phyloP scores from a whole-genome alignment of 2,797 vertebrate genomes.

The Apogon talboti region DNA sequence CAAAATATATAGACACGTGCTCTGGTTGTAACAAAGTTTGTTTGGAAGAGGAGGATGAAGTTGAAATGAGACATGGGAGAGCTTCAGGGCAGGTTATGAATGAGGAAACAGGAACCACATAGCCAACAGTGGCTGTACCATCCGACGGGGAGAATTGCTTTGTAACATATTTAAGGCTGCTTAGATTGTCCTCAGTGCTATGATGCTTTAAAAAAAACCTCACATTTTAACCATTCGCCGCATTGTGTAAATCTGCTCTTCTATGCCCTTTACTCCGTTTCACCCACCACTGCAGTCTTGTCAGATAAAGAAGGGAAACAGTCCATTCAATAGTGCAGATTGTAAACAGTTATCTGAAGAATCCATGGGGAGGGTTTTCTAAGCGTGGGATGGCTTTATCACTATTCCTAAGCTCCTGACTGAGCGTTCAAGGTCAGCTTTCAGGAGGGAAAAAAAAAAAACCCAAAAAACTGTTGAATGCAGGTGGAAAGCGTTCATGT shows the following conservation, averaged over 20 bases:
- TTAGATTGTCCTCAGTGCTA: conserved; percentile 64
- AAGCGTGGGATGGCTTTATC: conserved; percentile 51
- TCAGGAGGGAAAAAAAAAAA: too few species aligned
- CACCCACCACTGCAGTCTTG: conserved; percentile 15
- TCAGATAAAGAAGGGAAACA: conserved; percentile 18
- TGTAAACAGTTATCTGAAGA: conserved; percentile 48
- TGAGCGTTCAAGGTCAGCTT: conserved; percentile 34
- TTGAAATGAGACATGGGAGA: neutral
- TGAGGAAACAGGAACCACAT: conserved; percentile 29
- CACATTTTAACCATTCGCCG: conserved; percentile 18
- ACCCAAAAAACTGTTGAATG: conserved; percentile 7
- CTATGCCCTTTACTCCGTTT: conserved; percentile 5
- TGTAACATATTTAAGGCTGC: conserved; percentile 60
- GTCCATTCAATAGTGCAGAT: conserved; percentile 30
- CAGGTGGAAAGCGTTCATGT: conserved; percentile 15
- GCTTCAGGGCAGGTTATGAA: conserved; percentile 19
- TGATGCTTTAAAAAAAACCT: conserved; percentile 20
- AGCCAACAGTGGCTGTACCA: conserved; percentile 22
- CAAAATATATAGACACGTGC: conserved; percentile 51
- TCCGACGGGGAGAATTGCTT: conserved; percentile 43
- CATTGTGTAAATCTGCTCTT: conserved; percentile 8
- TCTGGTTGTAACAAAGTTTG: conserved; percentile 57
- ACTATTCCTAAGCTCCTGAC: conserved; percentile 40
- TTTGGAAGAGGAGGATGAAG: conserved; percentile 29
- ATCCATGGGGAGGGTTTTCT: conserved; percentile 31